phyloP scores from a whole-genome alignment of 2,113 vertebrate species.

The Python bivittatus region DNA sequence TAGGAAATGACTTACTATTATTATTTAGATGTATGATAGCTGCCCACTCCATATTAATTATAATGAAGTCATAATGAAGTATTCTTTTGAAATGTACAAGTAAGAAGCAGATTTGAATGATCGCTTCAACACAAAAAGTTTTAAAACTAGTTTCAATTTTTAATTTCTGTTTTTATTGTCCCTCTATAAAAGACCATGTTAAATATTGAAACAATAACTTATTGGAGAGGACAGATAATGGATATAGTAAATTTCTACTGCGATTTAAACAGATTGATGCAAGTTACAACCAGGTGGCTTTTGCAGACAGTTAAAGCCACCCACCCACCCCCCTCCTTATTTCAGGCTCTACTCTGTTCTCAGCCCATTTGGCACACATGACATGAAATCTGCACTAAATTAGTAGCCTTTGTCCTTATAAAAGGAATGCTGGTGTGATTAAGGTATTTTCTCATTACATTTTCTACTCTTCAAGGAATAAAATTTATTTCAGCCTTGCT shows the following conservation, averaged over 20 bases:
- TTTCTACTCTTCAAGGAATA: constrained; percentile 26
- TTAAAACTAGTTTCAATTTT: not conserved
- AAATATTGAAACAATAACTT: not conserved
- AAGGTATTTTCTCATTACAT: constrained; percentile 16
- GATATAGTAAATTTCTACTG: not conserved
- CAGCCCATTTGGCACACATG: constrained; percentile 26
- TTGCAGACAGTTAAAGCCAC: not conserved
- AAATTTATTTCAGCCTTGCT: constrained; percentile 11
- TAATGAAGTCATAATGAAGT: not conserved
- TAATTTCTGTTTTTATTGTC: rapidly evolving
- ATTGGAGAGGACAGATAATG: not conserved
- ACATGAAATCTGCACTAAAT: not conserved
- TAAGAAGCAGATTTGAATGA: not conserved
- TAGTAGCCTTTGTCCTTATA: constrained; percentile 11
- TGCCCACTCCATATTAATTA: not conserved
- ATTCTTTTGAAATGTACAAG: not conserved
- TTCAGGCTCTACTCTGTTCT: not conserved
- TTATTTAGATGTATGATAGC: not conserved
- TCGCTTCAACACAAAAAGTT: not conserved
- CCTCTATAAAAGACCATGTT: not conserved
- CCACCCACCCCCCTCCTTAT: not conserved
- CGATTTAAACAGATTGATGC: constrained; percentile 5
- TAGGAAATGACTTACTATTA: not conserved
- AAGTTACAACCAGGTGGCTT: constrained; percentile 26
- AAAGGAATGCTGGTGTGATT: not conserved